These are phyloP conservation scores for Porphyrio hochstetteri DNA, from an alignment of 2,113 vertebrate species.

Conservation along the genomic window DNA sequence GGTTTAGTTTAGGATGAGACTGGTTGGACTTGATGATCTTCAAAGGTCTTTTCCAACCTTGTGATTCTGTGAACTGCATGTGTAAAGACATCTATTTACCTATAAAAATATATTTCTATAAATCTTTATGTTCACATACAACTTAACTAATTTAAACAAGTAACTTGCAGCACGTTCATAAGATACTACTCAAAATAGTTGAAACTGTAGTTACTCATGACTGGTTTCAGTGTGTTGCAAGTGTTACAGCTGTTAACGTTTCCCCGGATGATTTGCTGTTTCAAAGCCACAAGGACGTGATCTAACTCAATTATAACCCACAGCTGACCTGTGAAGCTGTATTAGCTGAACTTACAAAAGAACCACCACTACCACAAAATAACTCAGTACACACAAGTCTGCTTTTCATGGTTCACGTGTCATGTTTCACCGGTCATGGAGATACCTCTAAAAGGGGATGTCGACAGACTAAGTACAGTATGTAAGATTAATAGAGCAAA, in stretches of 20 bases:
- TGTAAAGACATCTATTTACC: not conserved
- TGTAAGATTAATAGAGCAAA: constrained; percentile 50
- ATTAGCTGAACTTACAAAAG: constrained; percentile 33
- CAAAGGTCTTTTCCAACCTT: no score
- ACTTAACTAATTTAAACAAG: not conserved
- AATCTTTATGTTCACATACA: not conserved
- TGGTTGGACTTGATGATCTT: no score
- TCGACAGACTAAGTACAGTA: constrained; percentile 30
- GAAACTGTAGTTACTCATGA: not conserved
- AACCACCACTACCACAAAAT: constrained; percentile 3
- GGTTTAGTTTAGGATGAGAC: no score
- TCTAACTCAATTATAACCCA: constrained; percentile 49
- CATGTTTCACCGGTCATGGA: constrained; percentile 27
- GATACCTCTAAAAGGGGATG: not conserved
- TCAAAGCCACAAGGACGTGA: constrained; percentile 35
- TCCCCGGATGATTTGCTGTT: not conserved
- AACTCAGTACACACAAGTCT: not conserved
- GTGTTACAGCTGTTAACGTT: not conserved
- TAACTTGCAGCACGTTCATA: not conserved
- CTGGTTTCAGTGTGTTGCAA: not conserved
- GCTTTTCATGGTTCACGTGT: constrained; percentile 27
- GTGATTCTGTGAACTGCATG: no score
- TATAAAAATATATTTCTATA: not conserved
- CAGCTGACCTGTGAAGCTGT: constrained; percentile 45
- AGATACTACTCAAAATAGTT: not conserved